Conservation (phyloP, 1,140 invertebrate genomes). For the Zaprionus lachaisei region DNA sequence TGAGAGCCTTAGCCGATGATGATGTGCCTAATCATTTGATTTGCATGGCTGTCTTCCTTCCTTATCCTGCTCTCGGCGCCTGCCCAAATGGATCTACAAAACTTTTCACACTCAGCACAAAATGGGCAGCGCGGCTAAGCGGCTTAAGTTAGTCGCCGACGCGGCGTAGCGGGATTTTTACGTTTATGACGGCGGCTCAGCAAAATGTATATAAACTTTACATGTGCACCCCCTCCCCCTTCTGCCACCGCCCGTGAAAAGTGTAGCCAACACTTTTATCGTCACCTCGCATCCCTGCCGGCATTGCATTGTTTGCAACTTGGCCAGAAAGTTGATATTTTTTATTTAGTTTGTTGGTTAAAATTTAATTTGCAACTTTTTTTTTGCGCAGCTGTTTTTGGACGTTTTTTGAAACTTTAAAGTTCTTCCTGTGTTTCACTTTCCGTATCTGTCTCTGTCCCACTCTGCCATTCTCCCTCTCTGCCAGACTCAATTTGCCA, state of each 20-base stretch:
- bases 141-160: conserved; percentile 72
- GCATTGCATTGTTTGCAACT: conserved; percentile 42
- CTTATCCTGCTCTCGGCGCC: neutral
- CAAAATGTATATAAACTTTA: conserved; percentile 9
- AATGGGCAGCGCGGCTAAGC: conserved; percentile 63
- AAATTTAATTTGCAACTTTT: conserved; percentile 29
- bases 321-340: conserved; percentile 22
- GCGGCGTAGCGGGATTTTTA: conserved; percentile 58
- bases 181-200: conserved; percentile 42
- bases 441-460: conserved; percentile 1
- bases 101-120: conserved; percentile 76
- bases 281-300: conserved; percentile 29
- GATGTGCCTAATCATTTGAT: conserved; percentile 73
- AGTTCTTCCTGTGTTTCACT: conserved; percentile 43
- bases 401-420: conserved; percentile 60
- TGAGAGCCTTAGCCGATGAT: conserved; percentile 10
- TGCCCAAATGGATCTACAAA: conserved; percentile 37
- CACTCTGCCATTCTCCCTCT: neutral
- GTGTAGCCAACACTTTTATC: conserved; percentile 55
- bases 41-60: conserved; percentile 48
- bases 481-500: neutral
- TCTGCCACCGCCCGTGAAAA: neutral
- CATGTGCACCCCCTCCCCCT: neutral
- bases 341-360: neutral
- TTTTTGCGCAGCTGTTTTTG: conserved; percentile 55